Evolutionary conservation across 2,888 invertebrate species (phyloP).

Genomic region (Drosophila cyrtoloma): DNA sequence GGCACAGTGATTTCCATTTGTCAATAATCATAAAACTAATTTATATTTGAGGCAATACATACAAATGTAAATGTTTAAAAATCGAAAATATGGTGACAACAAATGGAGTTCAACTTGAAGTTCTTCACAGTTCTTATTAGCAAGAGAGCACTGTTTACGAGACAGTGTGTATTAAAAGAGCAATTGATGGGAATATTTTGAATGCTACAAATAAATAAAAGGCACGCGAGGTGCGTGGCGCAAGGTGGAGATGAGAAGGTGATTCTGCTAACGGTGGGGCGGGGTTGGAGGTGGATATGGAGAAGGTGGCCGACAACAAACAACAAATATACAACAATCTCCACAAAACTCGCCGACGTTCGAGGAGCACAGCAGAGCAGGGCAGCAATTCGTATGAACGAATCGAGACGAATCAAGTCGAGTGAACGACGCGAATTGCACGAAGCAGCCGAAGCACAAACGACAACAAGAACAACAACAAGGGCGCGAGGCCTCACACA

Average conservation of each 20-base stretch:
- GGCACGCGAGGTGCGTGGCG: slow-evolving; percentile 55
- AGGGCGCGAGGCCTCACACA: slow-evolving; percentile 66
- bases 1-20: neutral
- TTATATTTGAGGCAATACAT: neutral
- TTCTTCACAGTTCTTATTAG: neutral
- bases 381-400: slow-evolving; percentile 41
- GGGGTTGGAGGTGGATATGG: slow-evolving; percentile 3
- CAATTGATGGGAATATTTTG: slow-evolving; percentile 54
- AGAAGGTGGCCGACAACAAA: slow-evolving; percentile 40
- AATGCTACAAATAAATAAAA: slow-evolving; percentile 58
- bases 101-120: neutral
- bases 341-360: slow-evolving; percentile 14
- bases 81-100: neutral
- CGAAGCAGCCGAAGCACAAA: slow-evolving; percentile 50
- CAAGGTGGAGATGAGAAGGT: neutral
- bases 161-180: slow-evolving; percentile 34
- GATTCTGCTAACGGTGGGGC: neutral
- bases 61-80: neutral
- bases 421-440: slow-evolving; percentile 19
- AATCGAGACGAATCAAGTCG: slow-evolving; percentile 12
- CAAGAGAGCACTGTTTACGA: neutral
- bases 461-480: slow-evolving; percentile 39
- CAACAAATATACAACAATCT: slow-evolving; percentile 37
- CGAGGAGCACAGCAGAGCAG: slow-evolving; percentile 25
- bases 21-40: neutral